These are phyloP conservation scores for Telmatherina bonti DNA, from an alignment of 2,797 vertebrate species.

Conservation along the genomic window DNA sequence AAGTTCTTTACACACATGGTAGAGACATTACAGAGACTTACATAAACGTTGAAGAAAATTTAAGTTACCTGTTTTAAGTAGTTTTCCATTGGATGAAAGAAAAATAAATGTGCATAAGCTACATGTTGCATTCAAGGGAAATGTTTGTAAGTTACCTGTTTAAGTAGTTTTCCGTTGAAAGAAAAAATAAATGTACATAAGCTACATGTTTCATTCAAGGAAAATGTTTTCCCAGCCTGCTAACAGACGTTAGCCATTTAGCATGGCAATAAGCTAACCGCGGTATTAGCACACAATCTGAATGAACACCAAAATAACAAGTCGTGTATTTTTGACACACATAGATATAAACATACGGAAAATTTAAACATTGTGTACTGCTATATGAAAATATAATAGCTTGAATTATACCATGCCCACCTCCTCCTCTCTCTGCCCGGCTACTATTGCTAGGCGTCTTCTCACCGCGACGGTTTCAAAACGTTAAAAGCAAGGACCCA, in stretches of 20 bases:
- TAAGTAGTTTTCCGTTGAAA: too few relatives aligned
- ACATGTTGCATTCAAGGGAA: not conserved
- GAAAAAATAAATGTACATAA: not conserved
- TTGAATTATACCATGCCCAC: conserved; percentile 54
- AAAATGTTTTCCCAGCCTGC: conserved; percentile 30
- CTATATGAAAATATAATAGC: not conserved
- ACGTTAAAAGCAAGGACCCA: conserved; percentile 69
- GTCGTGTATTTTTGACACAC: not conserved
- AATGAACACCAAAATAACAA: not conserved
- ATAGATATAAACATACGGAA: not conserved
- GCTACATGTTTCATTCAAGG: not conserved
- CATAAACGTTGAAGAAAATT: not conserved
- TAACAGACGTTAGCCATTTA: conserved; percentile 63
- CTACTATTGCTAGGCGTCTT: conserved; percentile 67
- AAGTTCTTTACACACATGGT: conserved; percentile 27
- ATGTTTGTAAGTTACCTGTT: too few relatives aligned
- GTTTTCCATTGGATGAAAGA: not conserved
- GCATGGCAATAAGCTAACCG: conserved; percentile 51
- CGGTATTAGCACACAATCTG: conserved; percentile 2
- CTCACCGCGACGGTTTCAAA: conserved; percentile 83
- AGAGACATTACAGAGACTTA: not conserved
- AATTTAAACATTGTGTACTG: not conserved
- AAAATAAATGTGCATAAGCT: not conserved
- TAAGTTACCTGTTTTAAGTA: fast-evolving
- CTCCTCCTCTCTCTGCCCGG: conserved; percentile 69